These are phyloP conservation scores for Clarias magur DNA, from an alignment of 2,113 vertebrate genomes.

Conservation along the genomic window DNA sequence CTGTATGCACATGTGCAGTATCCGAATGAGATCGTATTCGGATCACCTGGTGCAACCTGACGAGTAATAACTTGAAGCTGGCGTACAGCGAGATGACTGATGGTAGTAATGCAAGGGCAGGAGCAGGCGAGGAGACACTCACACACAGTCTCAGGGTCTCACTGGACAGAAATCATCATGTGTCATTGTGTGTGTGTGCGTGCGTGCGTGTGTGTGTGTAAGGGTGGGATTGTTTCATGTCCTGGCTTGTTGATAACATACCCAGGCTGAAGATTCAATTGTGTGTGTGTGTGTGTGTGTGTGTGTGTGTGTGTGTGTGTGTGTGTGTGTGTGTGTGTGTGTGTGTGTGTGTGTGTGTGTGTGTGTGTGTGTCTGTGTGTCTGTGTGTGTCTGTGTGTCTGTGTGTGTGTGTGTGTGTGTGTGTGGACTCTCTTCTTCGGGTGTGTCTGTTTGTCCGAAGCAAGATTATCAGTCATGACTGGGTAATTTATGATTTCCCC, in stretches of 20 bases:
- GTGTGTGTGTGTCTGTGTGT: too few species aligned
- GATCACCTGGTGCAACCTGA: not conserved
- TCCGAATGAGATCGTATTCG: not conserved
- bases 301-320: constrained; percentile 24
- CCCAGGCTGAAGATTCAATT: not conserved
- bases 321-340: not conserved
- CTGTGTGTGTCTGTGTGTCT: not conserved
- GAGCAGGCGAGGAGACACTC: not conserved
- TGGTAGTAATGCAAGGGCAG: not conserved
- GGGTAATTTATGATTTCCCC: not conserved
- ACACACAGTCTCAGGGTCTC: not conserved
- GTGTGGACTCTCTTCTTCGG: not conserved
- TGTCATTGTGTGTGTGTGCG: not conserved
- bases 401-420: constrained; percentile 21
- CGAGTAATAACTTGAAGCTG: not conserved
- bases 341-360: not conserved
- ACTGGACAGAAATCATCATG: not conserved
- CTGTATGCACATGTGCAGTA: too few species aligned
- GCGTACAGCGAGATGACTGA: not conserved
- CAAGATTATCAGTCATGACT: not conserved
- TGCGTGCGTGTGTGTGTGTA: not conserved
- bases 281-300: not conserved
- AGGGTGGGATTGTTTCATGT: not conserved
- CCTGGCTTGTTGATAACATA: not conserved
- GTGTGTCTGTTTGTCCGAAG: not conserved